Evolutionary conservation across 2,888 invertebrate species (phyloP).

Genomic region (Podabrus alpinus): DNA sequence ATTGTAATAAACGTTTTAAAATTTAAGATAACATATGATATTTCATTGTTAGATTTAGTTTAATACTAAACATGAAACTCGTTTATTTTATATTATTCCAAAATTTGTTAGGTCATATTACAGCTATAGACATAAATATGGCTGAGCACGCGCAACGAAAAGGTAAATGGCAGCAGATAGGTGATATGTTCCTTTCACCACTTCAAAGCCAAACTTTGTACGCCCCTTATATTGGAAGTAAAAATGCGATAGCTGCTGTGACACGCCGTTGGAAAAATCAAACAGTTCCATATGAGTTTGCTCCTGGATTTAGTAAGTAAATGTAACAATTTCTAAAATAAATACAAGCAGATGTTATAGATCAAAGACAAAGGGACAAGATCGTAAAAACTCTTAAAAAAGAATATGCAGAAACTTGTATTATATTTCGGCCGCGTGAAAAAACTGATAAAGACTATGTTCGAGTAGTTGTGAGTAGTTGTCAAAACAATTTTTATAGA

Average conservation of each 20-base stretch:
- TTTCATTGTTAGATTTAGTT: no score
- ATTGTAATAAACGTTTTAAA: no score
- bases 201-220: not conserved
- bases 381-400: not conserved
- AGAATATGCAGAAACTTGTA: not conserved
- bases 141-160: not conserved
- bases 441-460: not conserved
- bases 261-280: not conserved
- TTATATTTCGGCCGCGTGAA: not conserved
- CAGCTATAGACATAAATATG: not conserved
- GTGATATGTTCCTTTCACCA: not conserved
- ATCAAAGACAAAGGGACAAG: not conserved
- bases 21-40: no score
- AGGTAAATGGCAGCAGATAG: not conserved
- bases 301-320: not conserved
- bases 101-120: not conserved
- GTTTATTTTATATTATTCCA: no score
- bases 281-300: not conserved
- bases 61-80: no score
- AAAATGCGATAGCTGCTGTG: not conserved
- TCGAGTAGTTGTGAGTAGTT: slow-evolving; percentile 6
- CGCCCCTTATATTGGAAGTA: not conserved
- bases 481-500: not conserved
- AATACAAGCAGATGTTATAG: not conserved
- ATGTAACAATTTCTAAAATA: not conserved